Evolutionary conservation across 1,140 invertebrate genomes (phyloP), one percentile per base, ranked within the genome.

Genomic region (Macrostomum lignano): DNA sequence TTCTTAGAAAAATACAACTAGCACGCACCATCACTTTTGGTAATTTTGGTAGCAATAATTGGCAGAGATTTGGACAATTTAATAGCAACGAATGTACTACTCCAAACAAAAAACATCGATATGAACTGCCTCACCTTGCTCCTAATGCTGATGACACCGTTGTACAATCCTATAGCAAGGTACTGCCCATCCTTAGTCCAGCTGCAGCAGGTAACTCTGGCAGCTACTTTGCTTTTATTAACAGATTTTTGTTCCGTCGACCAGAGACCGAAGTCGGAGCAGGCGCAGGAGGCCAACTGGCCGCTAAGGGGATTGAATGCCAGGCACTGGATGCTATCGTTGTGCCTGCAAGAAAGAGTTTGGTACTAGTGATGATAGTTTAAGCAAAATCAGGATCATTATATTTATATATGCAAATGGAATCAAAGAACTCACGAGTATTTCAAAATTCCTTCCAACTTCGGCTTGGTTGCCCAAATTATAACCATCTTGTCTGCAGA

Each of bases 401-500:
- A 34, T 33, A 30, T 9, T 26, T 15, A 31, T 23, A 25, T 31
- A 35, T 20, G 9, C 10, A 35, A 37, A 29, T 15, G 36, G 2
- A 30, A 21, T 30, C 65, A n/a, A n/a, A n/a, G n/a, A n/a, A n/a
- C 69, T 68, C 65, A 86, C 77, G 74, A 73, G 58, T 93, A 98
- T 66, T 93, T 93, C 7, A 94, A 61, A 44, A 88, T 69, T 17
- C 82, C 86, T 65, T 94, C 84, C 39, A 94, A 63, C 60, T 88
- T 84, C 23, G 20, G n/a, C 22, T 32, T 11, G 22, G 71, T 72
- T 10, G 75, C 86, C 88, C 88, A 98, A 40, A 96, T 81, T 36
- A 96, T 94, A 25, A 96, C 84, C 59, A 73, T 73, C 63, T 91
- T 93, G 53, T 98, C 88, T 4, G 77, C 73, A 45, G 78, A 73